Conservation (phyloP, 2,888 invertebrate species). For the Teinopalpus imperialis region DNA sequence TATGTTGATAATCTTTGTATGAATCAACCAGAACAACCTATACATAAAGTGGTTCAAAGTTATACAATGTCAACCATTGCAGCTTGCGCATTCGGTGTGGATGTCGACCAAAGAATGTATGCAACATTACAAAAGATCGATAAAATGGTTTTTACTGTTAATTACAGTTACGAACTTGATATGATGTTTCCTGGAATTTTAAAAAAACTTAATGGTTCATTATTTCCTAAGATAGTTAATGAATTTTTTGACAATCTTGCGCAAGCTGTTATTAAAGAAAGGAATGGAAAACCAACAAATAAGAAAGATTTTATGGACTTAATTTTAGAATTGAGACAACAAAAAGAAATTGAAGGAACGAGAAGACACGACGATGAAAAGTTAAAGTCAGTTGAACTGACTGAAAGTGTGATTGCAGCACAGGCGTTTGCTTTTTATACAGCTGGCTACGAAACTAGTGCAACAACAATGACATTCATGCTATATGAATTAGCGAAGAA, state of each 20-base stretch:
- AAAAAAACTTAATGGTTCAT: slow-evolving; percentile 37
- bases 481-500: slow-evolving; percentile 55
- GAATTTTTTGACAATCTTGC: slow-evolving; percentile 43
- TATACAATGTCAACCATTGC: slow-evolving; percentile 12
- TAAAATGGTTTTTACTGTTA: slow-evolving; percentile 3
- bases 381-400: slow-evolving; percentile 42
- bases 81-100: slow-evolving; percentile 15
- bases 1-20: background rate
- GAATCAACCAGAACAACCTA: slow-evolving; percentile 2
- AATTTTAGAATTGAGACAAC: slow-evolving; percentile 43
- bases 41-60: slow-evolving; percentile 12
- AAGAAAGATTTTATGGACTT: slow-evolving; percentile 55
- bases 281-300: slow-evolving; percentile 40
- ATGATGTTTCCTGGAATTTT: slow-evolving; percentile 50
- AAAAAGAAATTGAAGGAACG: slow-evolving; percentile 34
- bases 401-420: slow-evolving; percentile 52
- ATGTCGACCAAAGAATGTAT: slow-evolving; percentile 7
- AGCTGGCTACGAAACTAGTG: slow-evolving; percentile 69
- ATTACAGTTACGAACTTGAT: slow-evolving; percentile 24
- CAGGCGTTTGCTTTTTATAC: slow-evolving; percentile 66
- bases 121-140: slow-evolving; percentile 34
- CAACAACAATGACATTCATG: slow-evolving; percentile 55
- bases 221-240: slow-evolving; percentile 36
- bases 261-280: slow-evolving; percentile 36
- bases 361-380: slow-evolving; percentile 30